Base-by-base conservation (phyloP, 2,113 vertebrate species). In the Macroglossus sobrinus region DNA sequence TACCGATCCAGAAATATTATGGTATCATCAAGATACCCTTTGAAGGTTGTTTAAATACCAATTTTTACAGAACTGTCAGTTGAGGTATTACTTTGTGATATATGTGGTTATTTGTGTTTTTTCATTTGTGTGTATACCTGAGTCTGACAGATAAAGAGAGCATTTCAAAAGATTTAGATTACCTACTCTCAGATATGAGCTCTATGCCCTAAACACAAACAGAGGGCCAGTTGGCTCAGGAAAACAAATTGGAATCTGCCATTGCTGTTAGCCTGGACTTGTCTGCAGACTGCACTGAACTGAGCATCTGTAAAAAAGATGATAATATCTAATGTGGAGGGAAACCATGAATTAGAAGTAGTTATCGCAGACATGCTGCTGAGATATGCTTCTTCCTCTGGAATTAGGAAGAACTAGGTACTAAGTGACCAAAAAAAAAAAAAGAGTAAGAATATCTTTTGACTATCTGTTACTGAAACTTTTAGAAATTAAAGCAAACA, bases 321-420 rank as follows among this genome's bases (percentile, higher is more conserved):
- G 95, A 59, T 93, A 96, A 96, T 89, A 97, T 79, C 66, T 95
- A 93, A 33, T 86, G 38, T 89, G 76, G 50, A 86, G 45, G 64
- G 84, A 97, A 97, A 84, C 47, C 75, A n/a, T 81, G 53, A 97
- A 91, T 93, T 97, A 97, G 45, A 98, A 93, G 88, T 89, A 21
- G 7, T 89, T 92, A 91, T 88, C 33, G 21, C 13, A 69, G 91
- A 85, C 19, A 11, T 16, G 13, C 26, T 97, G 26, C 57, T 96
- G 59, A 61, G 72, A 1, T 24, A 35, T 19, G 1, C 11, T 84
- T 86, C 47, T 91, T 97, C 40, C 64, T 86, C 92, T 92, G 43
- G 30, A 91, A 97, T 79, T 93, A 18, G 5, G 66, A 53, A 66
- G 63, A 79, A 63, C 0, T 0, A 15, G 81, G 47, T 16, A 81